Evolutionary conservation across 1,140 invertebrate genomes (phyloP), one percentile per base, ranked within the genome.

Genomic region (Hirudo medicinalis): DNA sequence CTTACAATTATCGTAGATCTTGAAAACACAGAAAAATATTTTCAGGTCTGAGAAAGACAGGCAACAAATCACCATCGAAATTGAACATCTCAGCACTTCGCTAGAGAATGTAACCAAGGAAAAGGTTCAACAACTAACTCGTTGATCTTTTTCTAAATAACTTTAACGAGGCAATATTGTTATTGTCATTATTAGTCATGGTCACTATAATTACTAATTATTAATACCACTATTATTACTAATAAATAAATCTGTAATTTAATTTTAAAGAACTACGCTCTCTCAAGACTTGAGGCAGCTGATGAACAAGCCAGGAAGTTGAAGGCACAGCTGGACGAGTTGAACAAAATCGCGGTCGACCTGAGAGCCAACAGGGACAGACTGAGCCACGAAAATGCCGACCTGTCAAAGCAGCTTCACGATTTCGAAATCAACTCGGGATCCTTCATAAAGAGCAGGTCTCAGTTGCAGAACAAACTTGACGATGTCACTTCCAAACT

Each of bases 321-420:
- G 22, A 80, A 79, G 77, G 75, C 74, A 29, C 77, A 79, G 72
- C 76, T 81, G 17, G 81, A 82, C 75, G 81, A 82, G 71, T 74
- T 82, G 57, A 77, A 76, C 53, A 76, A 78, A 60, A 79, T 80
- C 73, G 71, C 79, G 55, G 79, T 79, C 73, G 81, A 82, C 54
- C 67, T 77, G 69, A 80, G 78, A 71, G 73, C 67, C 66, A 53
- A 75, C 27, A 81, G 80, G 73, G 77, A 76, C 20, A 76, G 78
- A 60, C 75, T 82, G 36, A 80, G 79, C 36, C 79, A 81, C 73
- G 81, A 82, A 76, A 82, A 82, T 77, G 81, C 80, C 76, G 81
- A 82, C 74, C 78, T 82, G 49, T 79, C 80, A 74, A 78, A 79
- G 66, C 76, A 78, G 67, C 76, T 79, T 49, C 80, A 82, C 75